phyloP scores from a whole-genome alignment of 2,888 invertebrate genomes.

The Ecdyonurus torrentis region DNA sequence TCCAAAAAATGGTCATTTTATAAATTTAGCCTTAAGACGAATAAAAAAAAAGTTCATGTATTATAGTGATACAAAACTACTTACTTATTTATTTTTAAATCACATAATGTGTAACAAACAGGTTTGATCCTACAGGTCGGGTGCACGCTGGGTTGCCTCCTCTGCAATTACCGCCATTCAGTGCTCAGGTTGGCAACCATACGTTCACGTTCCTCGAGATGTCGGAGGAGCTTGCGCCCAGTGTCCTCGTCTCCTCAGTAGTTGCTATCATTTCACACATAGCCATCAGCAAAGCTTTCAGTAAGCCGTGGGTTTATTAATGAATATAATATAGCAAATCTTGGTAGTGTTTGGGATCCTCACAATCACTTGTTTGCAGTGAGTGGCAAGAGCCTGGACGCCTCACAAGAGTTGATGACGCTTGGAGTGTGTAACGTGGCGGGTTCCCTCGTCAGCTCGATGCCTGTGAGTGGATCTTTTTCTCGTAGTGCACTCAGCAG shows the following conservation, averaged over 20 bases:
- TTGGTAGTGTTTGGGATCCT: not conserved
- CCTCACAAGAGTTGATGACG: constrained; percentile 67
- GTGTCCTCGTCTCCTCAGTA: constrained; percentile 63
- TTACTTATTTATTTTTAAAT: too few relatives aligned
- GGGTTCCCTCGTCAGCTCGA: constrained; percentile 59
- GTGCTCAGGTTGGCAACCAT: constrained; percentile 38
- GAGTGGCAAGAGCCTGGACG: constrained; percentile 48
- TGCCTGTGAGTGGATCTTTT: constrained; percentile 59
- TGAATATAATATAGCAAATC: not conserved
- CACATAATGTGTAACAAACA: too few relatives aligned
- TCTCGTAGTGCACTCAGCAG: constrained; percentile 63
- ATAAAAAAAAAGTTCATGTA: too few relatives aligned
- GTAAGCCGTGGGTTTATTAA: constrained; percentile 45
- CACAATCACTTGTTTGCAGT: constrained; percentile 32
- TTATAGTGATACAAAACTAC: too few relatives aligned
- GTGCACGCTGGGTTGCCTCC: constrained; percentile 53
- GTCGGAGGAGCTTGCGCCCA: constrained; percentile 52
- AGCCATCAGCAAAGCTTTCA: constrained; percentile 87
- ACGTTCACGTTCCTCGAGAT: constrained; percentile 47
- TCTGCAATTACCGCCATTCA: constrained; percentile 49
- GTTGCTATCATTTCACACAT: constrained; percentile 82
- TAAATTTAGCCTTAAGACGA: too few relatives aligned
- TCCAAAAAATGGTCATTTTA: too few relatives aligned
- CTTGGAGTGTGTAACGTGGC: constrained; percentile 56
- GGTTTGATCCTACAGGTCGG: too few relatives aligned